phyloP scores from a whole-genome alignment of 2,113 vertebrate genomes.

The Rhinogobius similis region DNA sequence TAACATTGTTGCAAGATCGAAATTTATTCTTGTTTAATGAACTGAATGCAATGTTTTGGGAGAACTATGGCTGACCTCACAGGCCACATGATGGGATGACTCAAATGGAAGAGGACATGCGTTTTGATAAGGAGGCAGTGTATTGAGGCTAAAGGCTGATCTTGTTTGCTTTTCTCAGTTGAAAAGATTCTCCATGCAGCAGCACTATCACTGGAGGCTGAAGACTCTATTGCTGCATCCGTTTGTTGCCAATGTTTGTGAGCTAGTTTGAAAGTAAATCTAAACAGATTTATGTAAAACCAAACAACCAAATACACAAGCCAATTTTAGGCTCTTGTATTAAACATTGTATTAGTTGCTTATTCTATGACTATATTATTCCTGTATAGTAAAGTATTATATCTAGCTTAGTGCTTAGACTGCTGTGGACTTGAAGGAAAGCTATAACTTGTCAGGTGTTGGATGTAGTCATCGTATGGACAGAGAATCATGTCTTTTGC shows the following conservation, averaged over 20 bases:
- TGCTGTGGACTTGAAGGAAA: no score
- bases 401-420: no score
- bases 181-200: conserved; percentile 37
- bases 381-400: no score
- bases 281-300: neutral
- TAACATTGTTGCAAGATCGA: neutral
- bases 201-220: conserved; percentile 38
- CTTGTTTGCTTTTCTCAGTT: conserved; percentile 18
- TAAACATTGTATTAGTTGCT: neutral
- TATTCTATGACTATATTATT: neutral
- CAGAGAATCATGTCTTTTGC: conserved; percentile 44
- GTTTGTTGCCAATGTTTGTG: conserved; percentile 2
- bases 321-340: neutral
- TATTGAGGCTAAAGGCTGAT: conserved; percentile 20
- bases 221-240: conserved; percentile 50
- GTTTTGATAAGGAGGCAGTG: conserved; percentile 30
- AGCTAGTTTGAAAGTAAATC: neutral
- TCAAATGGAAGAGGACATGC: conserved; percentile 28
- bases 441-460: neutral
- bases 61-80: conserved; percentile 9
- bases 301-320: neutral
- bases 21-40: neutral
- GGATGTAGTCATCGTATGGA: conserved; percentile 14
- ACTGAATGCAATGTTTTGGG: conserved; percentile 15
- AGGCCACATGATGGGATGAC: conserved; percentile 20